These are phyloP conservation scores for Caenorhabditis sinica DNA, from an alignment of 2,888 invertebrate genomes.

Conservation along the genomic window DNA sequence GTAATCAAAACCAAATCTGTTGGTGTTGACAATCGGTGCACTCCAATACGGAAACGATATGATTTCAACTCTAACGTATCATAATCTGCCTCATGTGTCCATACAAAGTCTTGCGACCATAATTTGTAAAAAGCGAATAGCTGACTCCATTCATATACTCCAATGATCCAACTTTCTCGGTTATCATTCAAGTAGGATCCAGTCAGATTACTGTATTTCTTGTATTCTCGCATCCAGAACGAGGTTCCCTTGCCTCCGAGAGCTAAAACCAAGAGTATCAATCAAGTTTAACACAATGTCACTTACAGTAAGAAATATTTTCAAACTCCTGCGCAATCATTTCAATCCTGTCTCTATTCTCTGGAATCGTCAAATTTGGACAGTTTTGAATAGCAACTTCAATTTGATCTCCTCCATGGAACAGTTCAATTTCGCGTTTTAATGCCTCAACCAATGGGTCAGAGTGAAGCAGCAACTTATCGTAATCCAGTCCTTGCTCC, in stretches of 20 bases:
- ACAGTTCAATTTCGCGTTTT: slow-evolving; percentile 80
- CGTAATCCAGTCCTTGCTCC: slow-evolving; percentile 83
- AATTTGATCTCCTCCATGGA: slow-evolving; percentile 83
- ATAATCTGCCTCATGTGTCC: slow-evolving; percentile 74
- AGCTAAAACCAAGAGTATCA: slow-evolving; percentile 61
- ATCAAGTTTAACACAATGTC: background rate
- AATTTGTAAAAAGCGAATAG: slow-evolving; percentile 83
- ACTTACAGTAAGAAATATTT: slow-evolving; percentile 75
- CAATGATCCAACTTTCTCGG: slow-evolving; percentile 81
- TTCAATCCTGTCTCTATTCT: slow-evolving; percentile 78
- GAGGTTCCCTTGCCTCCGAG: slow-evolving; percentile 81
- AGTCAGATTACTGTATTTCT: slow-evolving; percentile 81
- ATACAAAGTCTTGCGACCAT: slow-evolving; percentile 83
- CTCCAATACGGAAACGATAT: slow-evolving; percentile 82
- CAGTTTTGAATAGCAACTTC: slow-evolving; percentile 81
- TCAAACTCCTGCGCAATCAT: slow-evolving; percentile 80
- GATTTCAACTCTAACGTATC: slow-evolving; percentile 71
- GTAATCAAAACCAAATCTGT: slow-evolving; percentile 80
- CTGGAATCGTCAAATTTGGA: slow-evolving; percentile 77
- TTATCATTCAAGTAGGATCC: slow-evolving; percentile 80
- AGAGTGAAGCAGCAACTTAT: slow-evolving; percentile 80
- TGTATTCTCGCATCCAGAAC: slow-evolving; percentile 82
- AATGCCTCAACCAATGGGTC: slow-evolving; percentile 81
- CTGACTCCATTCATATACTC: slow-evolving; percentile 82
- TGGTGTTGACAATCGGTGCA: slow-evolving; percentile 80